Evolutionary conservation across 2,113 vertebrate genomes (phyloP).

Genomic region (Natator depressus): DNA sequence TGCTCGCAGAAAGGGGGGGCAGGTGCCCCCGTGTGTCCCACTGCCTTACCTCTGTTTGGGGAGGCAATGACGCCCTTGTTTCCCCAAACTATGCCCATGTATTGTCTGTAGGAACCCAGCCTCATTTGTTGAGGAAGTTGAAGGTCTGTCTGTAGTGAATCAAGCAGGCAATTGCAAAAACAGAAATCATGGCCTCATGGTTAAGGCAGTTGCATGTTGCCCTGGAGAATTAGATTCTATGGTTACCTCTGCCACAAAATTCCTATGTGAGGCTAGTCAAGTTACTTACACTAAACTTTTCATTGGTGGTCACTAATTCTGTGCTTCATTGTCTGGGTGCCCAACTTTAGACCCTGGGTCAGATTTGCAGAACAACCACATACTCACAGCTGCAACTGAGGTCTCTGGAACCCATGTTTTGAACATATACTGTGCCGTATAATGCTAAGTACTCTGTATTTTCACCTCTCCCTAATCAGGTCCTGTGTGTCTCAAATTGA

Average conservation of each 20-base stretch:
- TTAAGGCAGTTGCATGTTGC: background rate
- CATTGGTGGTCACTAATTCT: background rate
- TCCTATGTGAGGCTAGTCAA: background rate
- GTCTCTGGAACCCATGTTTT: background rate
- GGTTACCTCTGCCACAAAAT: background rate
- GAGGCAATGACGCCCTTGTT: too few relatives aligned
- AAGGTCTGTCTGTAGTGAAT: background rate
- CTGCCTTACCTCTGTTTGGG: too few relatives aligned
- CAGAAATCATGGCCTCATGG: background rate
- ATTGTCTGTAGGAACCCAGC: background rate
- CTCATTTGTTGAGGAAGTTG: background rate
- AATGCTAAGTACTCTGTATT: background rate
- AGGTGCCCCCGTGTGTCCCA: too few relatives aligned
- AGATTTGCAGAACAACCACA: background rate
- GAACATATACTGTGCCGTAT: background rate
- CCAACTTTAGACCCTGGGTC: background rate
- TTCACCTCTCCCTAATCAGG: background rate
- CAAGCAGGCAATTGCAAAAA: background rate
- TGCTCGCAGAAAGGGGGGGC: too few relatives aligned
- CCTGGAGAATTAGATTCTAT: background rate
- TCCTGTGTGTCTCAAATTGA: background rate
- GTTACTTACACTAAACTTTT: background rate
- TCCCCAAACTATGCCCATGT: too few relatives aligned
- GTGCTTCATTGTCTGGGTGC: background rate
- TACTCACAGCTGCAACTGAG: background rate